These are phyloP conservation scores for Acyrthosiphon pisum DNA, from an alignment of 1,140 invertebrate genomes.

Conservation along the genomic window DNA sequence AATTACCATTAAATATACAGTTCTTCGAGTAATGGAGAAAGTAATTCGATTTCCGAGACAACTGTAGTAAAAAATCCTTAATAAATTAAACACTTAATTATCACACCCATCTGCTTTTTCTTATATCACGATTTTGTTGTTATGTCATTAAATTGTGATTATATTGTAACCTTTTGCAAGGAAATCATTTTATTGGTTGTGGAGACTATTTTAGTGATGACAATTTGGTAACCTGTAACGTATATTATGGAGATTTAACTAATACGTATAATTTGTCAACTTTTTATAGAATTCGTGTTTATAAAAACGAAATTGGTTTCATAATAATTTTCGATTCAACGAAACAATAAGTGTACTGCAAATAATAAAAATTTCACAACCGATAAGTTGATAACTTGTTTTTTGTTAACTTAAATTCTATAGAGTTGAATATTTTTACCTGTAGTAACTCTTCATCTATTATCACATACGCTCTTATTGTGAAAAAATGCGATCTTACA, in stretches of 20 bases:
- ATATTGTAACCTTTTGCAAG: background rate
- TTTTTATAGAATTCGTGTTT: background rate
- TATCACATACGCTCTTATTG: background rate
- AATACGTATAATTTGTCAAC: background rate
- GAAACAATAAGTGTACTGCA: background rate
- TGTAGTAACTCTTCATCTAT: background rate
- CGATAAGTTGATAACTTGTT: background rate
- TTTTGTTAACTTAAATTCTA: too few species aligned
- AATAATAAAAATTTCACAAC: background rate
- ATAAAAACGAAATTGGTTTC: background rate
- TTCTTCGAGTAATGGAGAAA: background rate
- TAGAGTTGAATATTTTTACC: background rate
- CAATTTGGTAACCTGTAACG: background rate
- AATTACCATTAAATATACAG: background rate
- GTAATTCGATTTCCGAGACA: background rate
- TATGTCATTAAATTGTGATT: background rate
- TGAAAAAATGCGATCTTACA: background rate
- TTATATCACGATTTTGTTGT: background rate
- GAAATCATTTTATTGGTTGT: background rate
- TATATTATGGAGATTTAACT: background rate
- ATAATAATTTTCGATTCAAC: background rate
- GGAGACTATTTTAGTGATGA: background rate
- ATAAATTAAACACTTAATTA: slow-evolving; percentile 11
- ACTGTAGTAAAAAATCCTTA: background rate
- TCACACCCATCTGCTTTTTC: background rate